phyloP scores from a whole-genome alignment of 2,113 vertebrate species.

The Alouatta palliata region DNA sequence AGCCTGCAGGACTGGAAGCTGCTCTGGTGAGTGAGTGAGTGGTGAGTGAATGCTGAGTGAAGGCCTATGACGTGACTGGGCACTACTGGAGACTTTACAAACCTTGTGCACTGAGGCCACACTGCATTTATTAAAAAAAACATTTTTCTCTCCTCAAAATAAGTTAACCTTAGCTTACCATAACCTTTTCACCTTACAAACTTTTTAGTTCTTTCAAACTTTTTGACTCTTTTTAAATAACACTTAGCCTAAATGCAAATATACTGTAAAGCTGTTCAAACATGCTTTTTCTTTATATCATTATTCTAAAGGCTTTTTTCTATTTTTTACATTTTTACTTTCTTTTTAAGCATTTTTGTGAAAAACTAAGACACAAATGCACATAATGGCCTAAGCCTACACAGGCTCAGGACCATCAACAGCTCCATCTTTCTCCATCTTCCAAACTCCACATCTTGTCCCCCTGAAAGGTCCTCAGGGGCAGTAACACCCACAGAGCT shows the following conservation, averaged over 20 bases:
- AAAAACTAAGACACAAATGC: neutral
- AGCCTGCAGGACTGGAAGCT: neutral
- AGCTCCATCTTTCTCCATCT: neutral
- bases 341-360: neutral
- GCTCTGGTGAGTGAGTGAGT: neutral
- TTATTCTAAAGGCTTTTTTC: neutral
- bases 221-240: neutral
- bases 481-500: neutral
- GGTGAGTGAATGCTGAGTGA: neutral
- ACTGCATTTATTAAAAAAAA: neutral
- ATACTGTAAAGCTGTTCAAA: neutral
- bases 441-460: neutral
- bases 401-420: neutral
- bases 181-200: neutral
- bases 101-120: neutral
- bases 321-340: neutral
- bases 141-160: neutral
- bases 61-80: neutral
- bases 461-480: neutral
- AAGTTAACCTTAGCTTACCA: neutral
- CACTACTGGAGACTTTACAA: neutral
- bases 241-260: neutral
- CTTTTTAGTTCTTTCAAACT: neutral
- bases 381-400: neutral
- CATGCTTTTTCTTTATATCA: neutral